These are phyloP conservation scores for Metalampra italica DNA, from an alignment of 2,888 invertebrate genomes.

Conservation along the genomic window DNA sequence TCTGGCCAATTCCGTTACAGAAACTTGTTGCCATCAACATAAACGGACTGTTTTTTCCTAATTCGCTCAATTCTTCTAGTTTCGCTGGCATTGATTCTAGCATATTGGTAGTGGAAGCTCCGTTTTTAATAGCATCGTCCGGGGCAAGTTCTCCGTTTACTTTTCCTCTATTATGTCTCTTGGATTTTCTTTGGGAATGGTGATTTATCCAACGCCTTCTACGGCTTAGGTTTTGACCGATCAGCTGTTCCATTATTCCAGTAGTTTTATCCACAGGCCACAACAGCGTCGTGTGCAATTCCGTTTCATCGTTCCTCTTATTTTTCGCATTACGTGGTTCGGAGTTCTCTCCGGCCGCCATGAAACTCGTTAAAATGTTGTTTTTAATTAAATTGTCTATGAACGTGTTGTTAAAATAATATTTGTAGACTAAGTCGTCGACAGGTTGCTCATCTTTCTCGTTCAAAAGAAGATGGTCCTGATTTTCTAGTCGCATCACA, in stretches of 20 bases:
- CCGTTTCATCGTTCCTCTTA: slow-evolving; percentile 37
- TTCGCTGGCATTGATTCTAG: neutral
- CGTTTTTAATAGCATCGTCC: slow-evolving; percentile 4
- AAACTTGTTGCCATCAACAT: slow-evolving; percentile 53
- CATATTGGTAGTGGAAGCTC: neutral
- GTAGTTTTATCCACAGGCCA: slow-evolving; percentile 37
- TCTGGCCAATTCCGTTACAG: slow-evolving; percentile 57
- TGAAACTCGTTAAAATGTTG: slow-evolving; percentile 43
- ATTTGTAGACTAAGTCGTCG: slow-evolving; percentile 68
- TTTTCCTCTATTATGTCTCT: slow-evolving; percentile 25
- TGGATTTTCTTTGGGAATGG: slow-evolving; percentile 25
- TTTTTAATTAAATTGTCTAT: slow-evolving; percentile 60
- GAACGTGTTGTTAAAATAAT: slow-evolving; percentile 68
- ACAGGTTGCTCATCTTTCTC: slow-evolving; percentile 60
- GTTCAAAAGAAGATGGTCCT: slow-evolving; percentile 54
- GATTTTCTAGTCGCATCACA: slow-evolving; percentile 37
- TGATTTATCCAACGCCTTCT: slow-evolving; percentile 56
- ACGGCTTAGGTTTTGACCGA: slow-evolving; percentile 21
- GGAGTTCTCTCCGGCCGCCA: slow-evolving; percentile 25
- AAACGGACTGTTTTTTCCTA: slow-evolving; percentile 39
- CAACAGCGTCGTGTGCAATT: slow-evolving; percentile 40
- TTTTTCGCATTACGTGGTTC: slow-evolving; percentile 33
- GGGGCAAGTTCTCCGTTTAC: neutral
- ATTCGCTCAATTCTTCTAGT: neutral
- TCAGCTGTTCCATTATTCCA: slow-evolving; percentile 9